A percentile compares a stretch with the other conserved stretches of the same genome.
Evolutionary conservation across 2,888 invertebrate genomes (phyloP).

Genomic region (Gymnocheta viridis): DNA sequence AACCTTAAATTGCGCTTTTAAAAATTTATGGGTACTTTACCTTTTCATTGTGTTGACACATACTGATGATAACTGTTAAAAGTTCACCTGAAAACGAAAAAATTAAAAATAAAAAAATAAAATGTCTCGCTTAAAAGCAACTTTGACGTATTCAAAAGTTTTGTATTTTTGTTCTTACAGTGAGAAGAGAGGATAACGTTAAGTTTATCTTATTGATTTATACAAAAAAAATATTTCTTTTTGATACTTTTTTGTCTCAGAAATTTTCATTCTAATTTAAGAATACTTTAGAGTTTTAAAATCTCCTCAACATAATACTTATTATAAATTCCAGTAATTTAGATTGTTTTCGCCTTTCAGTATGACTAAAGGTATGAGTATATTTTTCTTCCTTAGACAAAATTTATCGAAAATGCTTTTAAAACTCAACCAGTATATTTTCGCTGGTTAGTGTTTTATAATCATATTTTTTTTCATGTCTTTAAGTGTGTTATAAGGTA

Average conservation of each 20-base stretch:
- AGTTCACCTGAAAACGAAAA: background rate
- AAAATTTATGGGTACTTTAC: conserved; percentile 19
- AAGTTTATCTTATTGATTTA: too few species aligned
- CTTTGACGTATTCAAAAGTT: background rate
- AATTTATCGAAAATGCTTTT: background rate
- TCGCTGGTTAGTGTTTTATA: background rate
- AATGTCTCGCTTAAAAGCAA: background rate
- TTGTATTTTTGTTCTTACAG: background rate
- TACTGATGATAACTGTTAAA: background rate
- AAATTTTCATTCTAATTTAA: too few species aligned
- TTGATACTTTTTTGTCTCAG: too few species aligned
- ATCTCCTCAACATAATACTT: too few species aligned
- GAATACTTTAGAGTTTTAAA: too few species aligned
- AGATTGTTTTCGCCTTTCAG: too few species aligned
- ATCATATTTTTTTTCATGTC: background rate
- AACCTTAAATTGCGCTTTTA: conserved; percentile 12
- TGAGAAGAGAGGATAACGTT: too few species aligned
- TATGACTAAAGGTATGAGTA: background rate
- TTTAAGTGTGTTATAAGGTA: background rate
- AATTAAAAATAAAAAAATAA: background rate
- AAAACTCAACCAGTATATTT: background rate
- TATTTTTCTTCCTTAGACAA: background rate
- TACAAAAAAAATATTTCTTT: too few species aligned
- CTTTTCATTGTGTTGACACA: background rate
- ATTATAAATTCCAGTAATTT: too few species aligned